A percentile compares a stretch with the other conserved stretches of the same genome.
Evolutionary conservation across 2,888 invertebrate genomes (phyloP).

Genomic region (Leistus spinibarbis): DNA sequence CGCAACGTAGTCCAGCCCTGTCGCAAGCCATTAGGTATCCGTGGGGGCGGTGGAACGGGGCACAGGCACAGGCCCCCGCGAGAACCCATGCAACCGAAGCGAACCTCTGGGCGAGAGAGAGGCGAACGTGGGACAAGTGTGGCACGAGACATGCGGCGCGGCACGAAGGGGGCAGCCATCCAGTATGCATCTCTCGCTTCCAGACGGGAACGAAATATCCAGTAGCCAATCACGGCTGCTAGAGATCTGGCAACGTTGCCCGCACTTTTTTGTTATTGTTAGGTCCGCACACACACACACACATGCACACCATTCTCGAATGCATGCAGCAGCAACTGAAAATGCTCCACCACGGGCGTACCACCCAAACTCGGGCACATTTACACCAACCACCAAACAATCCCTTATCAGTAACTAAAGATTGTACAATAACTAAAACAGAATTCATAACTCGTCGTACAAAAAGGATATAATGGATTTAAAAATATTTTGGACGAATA

Average conservation of each 20-base stretch:
- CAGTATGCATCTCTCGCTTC: constrained; percentile 16
- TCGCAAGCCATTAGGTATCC: constrained; percentile 40
- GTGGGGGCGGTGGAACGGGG: constrained; percentile 37
- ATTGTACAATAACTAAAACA: too few relatives aligned
- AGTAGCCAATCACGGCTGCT: constrained; percentile 28
- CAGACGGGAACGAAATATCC: constrained; percentile 24
- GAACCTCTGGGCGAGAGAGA: constrained; percentile 31
- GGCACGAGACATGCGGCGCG: background rate
- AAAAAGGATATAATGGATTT: too few relatives aligned
- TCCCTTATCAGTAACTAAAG: too few relatives aligned
- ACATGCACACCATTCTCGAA: background rate
- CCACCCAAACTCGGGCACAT: background rate
- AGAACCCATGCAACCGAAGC: constrained; percentile 25
- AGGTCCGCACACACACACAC: constrained; percentile 7
- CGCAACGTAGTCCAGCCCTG: background rate
- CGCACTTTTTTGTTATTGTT: constrained; percentile 44
- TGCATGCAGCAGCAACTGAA: background rate
- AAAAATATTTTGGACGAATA: too few relatives aligned
- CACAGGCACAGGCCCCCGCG: constrained; percentile 34
- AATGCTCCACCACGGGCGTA: background rate
- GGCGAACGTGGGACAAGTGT: constrained; percentile 35
- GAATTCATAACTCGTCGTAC: too few relatives aligned
- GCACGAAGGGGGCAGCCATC: background rate
- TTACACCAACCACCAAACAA: too few relatives aligned
- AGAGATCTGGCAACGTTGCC: constrained; percentile 48